phyloP scores from a whole-genome alignment of 2,888 invertebrate species.

The Odontomyia ornata region DNA sequence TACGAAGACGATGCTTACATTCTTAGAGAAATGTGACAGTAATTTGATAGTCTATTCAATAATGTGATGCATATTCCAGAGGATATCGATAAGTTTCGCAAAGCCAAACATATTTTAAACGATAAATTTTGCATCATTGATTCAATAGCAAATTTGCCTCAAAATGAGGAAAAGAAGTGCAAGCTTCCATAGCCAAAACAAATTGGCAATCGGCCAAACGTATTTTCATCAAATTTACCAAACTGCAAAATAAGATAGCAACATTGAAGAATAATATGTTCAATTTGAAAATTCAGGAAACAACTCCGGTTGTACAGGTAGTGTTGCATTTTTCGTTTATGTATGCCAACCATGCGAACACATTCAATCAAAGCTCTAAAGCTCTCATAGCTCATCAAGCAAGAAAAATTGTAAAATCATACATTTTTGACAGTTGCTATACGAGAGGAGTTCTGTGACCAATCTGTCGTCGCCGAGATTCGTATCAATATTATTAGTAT shows the following conservation, averaged over 20 bases:
- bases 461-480: too few relatives aligned
- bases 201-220: slow-evolving; percentile 56
- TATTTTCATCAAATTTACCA: slow-evolving; percentile 46
- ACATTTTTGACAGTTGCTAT: too few relatives aligned
- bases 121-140: slow-evolving; percentile 53
- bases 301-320: background rate
- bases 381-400: too few relatives aligned
- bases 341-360: too few relatives aligned
- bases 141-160: slow-evolving; percentile 53
- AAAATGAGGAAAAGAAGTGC: slow-evolving; percentile 53
- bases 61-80: slow-evolving; percentile 54
- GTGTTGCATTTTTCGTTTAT: too few relatives aligned
- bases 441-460: too few relatives aligned
- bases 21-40: slow-evolving; percentile 75
- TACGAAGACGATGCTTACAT: slow-evolving; percentile 73
- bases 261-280: slow-evolving; percentile 12
- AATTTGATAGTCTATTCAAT: slow-evolving; percentile 66
- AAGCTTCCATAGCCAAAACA: slow-evolving; percentile 53
- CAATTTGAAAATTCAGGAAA: background rate
- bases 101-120: slow-evolving; percentile 45
- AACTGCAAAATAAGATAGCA: background rate
- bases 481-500: too few relatives aligned
- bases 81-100: slow-evolving; percentile 53
- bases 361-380: too few relatives aligned
- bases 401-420: too few relatives aligned